Base-by-base conservation (phyloP, 2,113 vertebrate genomes). In the Orientallactaga bullata region DNA sequence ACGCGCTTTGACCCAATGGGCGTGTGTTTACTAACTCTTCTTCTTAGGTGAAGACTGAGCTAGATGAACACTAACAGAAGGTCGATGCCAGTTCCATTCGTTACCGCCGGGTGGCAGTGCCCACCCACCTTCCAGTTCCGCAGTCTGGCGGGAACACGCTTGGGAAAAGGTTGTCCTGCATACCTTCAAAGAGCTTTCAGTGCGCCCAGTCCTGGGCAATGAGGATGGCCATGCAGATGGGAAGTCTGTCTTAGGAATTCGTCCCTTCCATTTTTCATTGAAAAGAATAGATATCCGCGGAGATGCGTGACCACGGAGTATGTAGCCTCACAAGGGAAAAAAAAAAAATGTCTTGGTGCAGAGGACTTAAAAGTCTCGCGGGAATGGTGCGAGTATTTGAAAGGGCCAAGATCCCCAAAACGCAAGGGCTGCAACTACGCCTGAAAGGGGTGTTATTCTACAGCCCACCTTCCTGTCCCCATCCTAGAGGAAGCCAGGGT, bases 71-170 rank as follows among this genome's bases (percentile, higher is more conserved):
- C 39, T 89, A 65, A n/a, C 16, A 5, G 71, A 74, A 89, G 11
- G 51, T 68, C 21, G 9, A 58, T 9, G 86, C 37, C 93, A 87
- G 61, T 93, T 63, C 93, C 83, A 35, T 26, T 0, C 4, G 0
- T 0, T 0, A 47, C 93, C 96, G 51, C 78, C 73, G 93, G 95
- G 85, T 20, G 93, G 37, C 85, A 85, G 85, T 92, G 74, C 82
- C 39, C 55, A 15, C 1, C 88, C 60, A 83, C 71, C 7, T 71
- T 94, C 78, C 78, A 68, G 21, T 68, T 42, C 24, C 2, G 3
- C 83, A 17, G 76, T 8, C 20, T 1, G 4, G 21, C 6, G 12
- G 42, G 51, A 32, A 7, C 51, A 2, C 26, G 0, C 9, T 10
- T 8, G 55, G 42, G 23, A 85, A 89, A 30, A 16, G 21, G 6